A percentile compares a stretch with the other conserved stretches of the same genome.
These are phyloP conservation scores for Gouania willdenowi DNA, from an alignment of 2,797 vertebrate genomes.

Conservation along the genomic window DNA sequence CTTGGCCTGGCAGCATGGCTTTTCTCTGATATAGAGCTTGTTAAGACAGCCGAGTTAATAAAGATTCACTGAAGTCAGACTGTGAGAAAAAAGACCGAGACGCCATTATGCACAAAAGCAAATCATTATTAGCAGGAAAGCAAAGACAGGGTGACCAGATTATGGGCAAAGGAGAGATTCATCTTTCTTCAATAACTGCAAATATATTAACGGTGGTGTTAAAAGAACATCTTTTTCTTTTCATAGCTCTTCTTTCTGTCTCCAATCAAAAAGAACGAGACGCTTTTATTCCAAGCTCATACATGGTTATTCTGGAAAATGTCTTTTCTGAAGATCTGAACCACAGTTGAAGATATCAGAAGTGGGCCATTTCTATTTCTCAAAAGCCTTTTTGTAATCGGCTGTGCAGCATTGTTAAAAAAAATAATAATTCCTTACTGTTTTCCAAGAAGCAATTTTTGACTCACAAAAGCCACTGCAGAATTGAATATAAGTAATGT, in stretches of 20 bases:
- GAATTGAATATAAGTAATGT: conserved; percentile 26
- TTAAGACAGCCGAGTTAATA: conserved; percentile 41
- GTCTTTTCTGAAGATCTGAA: conserved; percentile 43
- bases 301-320: conserved; percentile 41
- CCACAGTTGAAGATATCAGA: conserved; percentile 35
- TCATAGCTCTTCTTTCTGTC: conserved; percentile 41
- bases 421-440: no score
- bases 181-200: conserved; percentile 56
- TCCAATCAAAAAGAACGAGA: conserved; percentile 55
- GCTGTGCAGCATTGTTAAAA: conserved; percentile 53
- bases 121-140: conserved; percentile 63
- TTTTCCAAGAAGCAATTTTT: conserved; percentile 26
- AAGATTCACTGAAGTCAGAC: conserved; percentile 39
- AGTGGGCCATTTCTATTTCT: conserved; percentile 23
- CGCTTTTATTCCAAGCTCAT: conserved; percentile 38
- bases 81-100: conserved; percentile 51
- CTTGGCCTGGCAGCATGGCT: conserved; percentile 29
- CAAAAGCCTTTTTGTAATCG: conserved; percentile 52
- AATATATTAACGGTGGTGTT: conserved; percentile 48
- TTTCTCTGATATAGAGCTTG: conserved; percentile 37
- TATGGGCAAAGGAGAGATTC: conserved; percentile 58
- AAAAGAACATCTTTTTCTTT: conserved; percentile 29
- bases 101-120: conserved; percentile 61
- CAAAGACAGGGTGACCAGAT: conserved; percentile 40
- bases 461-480: conserved; percentile 17